Conservation (phyloP, 2,113 vertebrate species). For the Desmodus rotundus region DNA sequence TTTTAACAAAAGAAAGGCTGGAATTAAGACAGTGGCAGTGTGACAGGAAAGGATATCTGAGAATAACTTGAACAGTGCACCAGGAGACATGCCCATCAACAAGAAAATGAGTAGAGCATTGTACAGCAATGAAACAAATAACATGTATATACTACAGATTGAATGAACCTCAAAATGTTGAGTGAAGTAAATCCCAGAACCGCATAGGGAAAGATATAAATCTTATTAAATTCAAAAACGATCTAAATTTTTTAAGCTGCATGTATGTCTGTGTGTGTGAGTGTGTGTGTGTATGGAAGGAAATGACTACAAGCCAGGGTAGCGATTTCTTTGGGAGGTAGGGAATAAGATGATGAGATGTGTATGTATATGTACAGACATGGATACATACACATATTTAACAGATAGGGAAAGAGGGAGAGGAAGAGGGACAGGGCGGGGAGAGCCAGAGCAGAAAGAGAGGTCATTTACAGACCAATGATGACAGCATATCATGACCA, state of each 20-base stretch:
- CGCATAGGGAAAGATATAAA: neutral
- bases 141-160: neutral
- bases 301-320: neutral
- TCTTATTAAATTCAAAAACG: neutral
- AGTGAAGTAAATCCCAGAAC: neutral
- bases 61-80: neutral
- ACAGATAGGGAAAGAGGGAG: neutral
- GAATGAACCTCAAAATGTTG: neutral
- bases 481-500: neutral
- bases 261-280: neutral
- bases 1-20: neutral
- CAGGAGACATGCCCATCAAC: neutral
- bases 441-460: neutral
- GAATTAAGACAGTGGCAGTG: neutral
- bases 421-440: neutral
- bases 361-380: neutral
- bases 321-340: neutral
- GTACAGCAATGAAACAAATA: neutral
- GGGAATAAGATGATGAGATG: neutral
- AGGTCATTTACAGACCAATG: neutral
- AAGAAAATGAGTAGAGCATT: neutral
- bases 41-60: neutral
- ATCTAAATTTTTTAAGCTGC: neutral
- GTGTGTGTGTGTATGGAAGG: neutral
- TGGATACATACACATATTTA: neutral